These are phyloP conservation scores for Drosophila sp. DNA, from an alignment of 1,140 invertebrate species.

Conservation along the genomic window DNA sequence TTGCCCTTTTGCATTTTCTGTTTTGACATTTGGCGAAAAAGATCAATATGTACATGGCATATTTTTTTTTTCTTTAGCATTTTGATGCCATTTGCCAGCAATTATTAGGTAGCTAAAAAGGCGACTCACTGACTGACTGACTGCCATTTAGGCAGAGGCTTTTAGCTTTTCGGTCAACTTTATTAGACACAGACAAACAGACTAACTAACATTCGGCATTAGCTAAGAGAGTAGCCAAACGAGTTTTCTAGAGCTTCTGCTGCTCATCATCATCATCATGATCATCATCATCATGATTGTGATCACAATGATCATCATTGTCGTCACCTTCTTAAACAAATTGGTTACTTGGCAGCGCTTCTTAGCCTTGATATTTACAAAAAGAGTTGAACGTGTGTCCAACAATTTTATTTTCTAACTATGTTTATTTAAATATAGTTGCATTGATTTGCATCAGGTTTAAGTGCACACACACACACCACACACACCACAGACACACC, in stretches of 20 bases:
- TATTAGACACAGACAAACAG: constrained; percentile 16
- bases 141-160: constrained; percentile 17
- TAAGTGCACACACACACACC: constrained; percentile 13
- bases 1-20: constrained; percentile 11
- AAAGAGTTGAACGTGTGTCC: constrained; percentile 21
- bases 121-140: constrained; percentile 1
- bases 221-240: constrained; percentile 15
- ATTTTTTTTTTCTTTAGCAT: constrained; percentile 1
- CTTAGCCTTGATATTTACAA: constrained; percentile 24
- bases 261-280: neutral
- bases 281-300: neutral
- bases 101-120: constrained; percentile 22
- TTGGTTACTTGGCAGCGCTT: constrained; percentile 15
- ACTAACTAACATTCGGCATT: neutral
- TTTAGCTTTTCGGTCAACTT: constrained; percentile 14
- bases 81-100: constrained; percentile 16
- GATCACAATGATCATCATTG: neutral
- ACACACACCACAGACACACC: constrained; percentile 1
- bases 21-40: constrained; percentile 14
- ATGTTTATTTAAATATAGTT: constrained; percentile 20
- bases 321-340: constrained; percentile 24
- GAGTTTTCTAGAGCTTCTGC: constrained; percentile 22
- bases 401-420: constrained; percentile 12
- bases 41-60: constrained; percentile 16
- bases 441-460: constrained; percentile 20